Base-by-base conservation (phyloP, 2,113 vertebrate species). In the Sphyrna mokarran region DNA sequence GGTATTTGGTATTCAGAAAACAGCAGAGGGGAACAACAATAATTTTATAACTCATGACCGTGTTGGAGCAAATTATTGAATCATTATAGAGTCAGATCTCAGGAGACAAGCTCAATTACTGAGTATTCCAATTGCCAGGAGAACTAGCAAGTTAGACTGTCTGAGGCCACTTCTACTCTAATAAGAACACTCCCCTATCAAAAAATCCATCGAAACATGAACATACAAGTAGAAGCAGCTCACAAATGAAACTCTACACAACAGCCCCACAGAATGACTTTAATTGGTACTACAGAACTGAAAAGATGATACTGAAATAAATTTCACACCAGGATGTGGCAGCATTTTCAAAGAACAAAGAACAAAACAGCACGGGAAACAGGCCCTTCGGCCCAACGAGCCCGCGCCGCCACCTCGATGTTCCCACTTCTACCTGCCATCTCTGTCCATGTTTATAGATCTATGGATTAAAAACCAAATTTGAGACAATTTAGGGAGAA, bases 231-330 rank as follows among this genome's bases (percentile, higher is more conserved):
- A 33, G 26, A 48, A 87, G 63, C 54, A 63, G 89, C 13, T 91
- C 14, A 33, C 54, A 63, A 61, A 33, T 94, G 68, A 72, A 69
- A 43, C 40, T 68, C 63, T 70, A 26, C 7, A 94, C 66, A 43
- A 94, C 16, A 69, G 93, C 22, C 40, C 66, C 93, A 94, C 93
- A 70, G 23, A 72, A 43, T 94, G 93, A 8, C 91, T 69, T 69
- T 9, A 94, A 69, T 22, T 37, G 91, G 91, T 69, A 94, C 63
- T 94, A 22, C 93, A 94, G 9, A 89, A 14, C 29, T 91, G 26
- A 14, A 91, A 91, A 63, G 14, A 23, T 91, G 29, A 91, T 61
- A 14, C 33, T n/a, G 89, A 14, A 63, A 18, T 58, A 91, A 91
- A 91, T 91, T 89, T 58, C 86, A 89, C 86, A 11, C 48, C 23